Base-by-base conservation (phyloP, 1,140 invertebrate genomes). In the Heliconius hewitsoni region DNA sequence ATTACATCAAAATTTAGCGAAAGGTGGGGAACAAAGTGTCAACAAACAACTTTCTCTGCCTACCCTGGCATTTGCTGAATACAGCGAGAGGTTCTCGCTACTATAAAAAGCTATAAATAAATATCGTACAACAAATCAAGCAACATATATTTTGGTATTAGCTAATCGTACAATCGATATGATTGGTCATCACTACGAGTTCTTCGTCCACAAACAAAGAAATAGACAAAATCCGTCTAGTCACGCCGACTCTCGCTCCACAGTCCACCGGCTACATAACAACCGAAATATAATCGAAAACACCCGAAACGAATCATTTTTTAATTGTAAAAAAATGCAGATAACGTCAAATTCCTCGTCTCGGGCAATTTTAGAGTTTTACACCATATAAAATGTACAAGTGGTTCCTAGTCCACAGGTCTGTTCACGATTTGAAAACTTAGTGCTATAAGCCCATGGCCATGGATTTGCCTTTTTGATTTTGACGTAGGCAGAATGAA, bases 261-360 rank as follows among this genome's bases (percentile, higher is more conserved):
- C 42, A 46, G 42, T 78, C 80, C 78, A 79, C 81, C 79, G 76
- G 74, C 76, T 78, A 57, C 77, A 85, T 85, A 85, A 91, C 86
- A 89, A 82, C 89, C 90, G 82, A 92, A 92, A 90, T 89, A 87
- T 90, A 92, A 92, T 93, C 92, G 86, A 91, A 92, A 91, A 91
- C 87, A 89, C 88, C 92, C 90, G 88, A 87, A 91, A 89, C 92
- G 85, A 92, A 93, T 92, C 85, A 88, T 90, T 89, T 89, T 89
- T 81, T 91, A 91, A 93, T 89, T 87, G 88, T 81, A 86, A 90
- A 83, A 90, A 91, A 89, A 89, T 84, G 79, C 81, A 84, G 83
- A 90, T 87, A 87, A 75, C 85, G 83, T 87, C 84, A 81, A 81
- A 90, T 90, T 88, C 84, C 83, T 86, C 82, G 79, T 66, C 81